Conservation (phyloP, 2,888 invertebrate genomes). For the Steinernema scapterisci region DNA sequence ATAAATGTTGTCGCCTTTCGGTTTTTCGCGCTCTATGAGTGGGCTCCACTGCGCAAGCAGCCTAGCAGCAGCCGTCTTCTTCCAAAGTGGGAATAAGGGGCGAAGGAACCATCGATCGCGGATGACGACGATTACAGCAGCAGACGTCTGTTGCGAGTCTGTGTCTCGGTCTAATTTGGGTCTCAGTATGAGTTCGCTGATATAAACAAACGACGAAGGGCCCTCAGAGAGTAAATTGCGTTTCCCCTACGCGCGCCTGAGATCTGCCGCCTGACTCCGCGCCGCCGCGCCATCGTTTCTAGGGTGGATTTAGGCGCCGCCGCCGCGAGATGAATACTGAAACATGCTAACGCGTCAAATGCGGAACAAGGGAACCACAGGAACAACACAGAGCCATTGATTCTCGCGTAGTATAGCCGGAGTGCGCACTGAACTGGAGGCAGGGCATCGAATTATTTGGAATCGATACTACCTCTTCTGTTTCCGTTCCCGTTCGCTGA, state of each 20-base stretch:
- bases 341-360: no score
- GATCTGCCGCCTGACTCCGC: no score
- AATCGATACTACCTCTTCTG: conserved; percentile 19
- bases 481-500: not conserved
- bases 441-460: conserved; percentile 22
- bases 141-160: not conserved
- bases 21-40: not conserved
- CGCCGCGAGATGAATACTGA: no score
- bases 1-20: conserved; percentile 1
- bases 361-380: not conserved
- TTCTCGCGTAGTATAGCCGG: not conserved
- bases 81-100: no score
- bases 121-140: not conserved
- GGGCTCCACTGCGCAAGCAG: not conserved
- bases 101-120: conserved; percentile 22
- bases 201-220: conserved; percentile 11
- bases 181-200: not conserved
- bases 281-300: no score
- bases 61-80: no score
- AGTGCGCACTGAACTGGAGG: conserved; percentile 22
- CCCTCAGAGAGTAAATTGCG: not conserved
- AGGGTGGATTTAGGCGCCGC: no score
- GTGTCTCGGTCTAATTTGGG: not conserved
- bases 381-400: not conserved
- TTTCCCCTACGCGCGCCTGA: not conserved